Base-by-base conservation (phyloP, 1,140 invertebrate genomes). In the Chymomyza costata region DNA sequence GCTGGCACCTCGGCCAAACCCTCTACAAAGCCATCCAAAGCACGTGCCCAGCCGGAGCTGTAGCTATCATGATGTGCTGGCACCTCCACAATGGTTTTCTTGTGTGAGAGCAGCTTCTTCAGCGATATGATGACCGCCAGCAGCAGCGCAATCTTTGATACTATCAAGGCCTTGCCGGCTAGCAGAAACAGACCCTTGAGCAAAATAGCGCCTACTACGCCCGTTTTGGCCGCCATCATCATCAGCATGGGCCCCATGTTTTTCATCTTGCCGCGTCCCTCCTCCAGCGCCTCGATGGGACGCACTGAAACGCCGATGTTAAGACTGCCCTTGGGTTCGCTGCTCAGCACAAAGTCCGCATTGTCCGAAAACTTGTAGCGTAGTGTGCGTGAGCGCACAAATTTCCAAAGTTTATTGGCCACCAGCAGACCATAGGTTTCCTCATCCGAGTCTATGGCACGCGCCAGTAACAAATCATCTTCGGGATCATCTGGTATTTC, bases 181-280 rank as follows among this genome's bases (percentile, higher is more conserved):
- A 95, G 88, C 2, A 95, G 85, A n/a, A 92, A 91, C 1, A 95
- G 86, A 6, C 91, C 93, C 66, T 94, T 94, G 82, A 94, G 92
- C 1, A 93, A 90, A 8, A 95, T 67, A 28, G 92, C 92, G 19
- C 92, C 93, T 6, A 94, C 89, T 37, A 95, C 87, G 69, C 92
- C 93, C 15, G 93, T 89, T 81, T 95, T 95, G 85, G 94, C 87
- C 0, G 91, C 91, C 18, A 91, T 92, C 3, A 92, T 91, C 2
- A 92, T 93, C 2, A 95, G 83, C 25, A 94, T 83, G 0, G 91
- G 91, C 0, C 90, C 91, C 85, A 94, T 89, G 71, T 93, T 91
- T 85, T 92, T 92, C 83, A 90, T 89, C 48, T 93, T 93, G 17
- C 90, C 90, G 59, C 92, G 87, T 48, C 92, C 91, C 69, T 89